Base-by-base conservation (phyloP, 2,797 vertebrate species). In the Sebastes itinus region DNA sequence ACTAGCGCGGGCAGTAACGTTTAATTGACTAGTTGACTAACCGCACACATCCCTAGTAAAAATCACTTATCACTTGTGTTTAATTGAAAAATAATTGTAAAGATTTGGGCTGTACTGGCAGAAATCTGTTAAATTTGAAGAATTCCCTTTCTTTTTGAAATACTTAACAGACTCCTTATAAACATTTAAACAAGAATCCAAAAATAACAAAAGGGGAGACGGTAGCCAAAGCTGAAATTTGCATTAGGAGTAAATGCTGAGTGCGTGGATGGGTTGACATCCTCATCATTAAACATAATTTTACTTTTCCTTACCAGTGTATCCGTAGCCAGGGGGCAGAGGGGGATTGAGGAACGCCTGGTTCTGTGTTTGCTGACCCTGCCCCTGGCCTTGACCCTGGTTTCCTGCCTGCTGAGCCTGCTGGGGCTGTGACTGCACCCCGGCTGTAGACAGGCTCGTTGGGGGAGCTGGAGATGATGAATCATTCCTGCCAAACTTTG, bases 281-380 rank as follows among this genome's bases (percentile, higher is more conserved):
- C 9, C 0, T 30, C 4, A 10, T 23, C 1, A 12, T 72, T 12
- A 16, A 54, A 52, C 3, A 58, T 1, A 1, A 69, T 13, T 49
- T 71, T 6, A 2, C 6, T 65, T 58, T 52, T 78, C 38, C 80
- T 78, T 84, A 95, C 94, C 93, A 0, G 98, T 97, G 94, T 99
- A 99, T 94, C 98, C 98, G 38, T 99, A 99, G 66, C 98, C 98
- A 0, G 98, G 98, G 2, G 98, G 98, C 87, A 99, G 94, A 2
- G 97, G 95, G 0, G 98, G 97, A 84, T 98, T 99, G 68, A 99
- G 95, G 94, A 99, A 99, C 77, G 98, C 97, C 93, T 99, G 98
- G 0, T 97, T 97, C 77, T 95, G 94, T 5, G 90, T 82, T 86
- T 98, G 97, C 81, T 98, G 97, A 49, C 86, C 92, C 91, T 96